These are phyloP conservation scores for Drosophila funebris DNA, from an alignment of 1,140 invertebrate species.

Conservation along the genomic window DNA sequence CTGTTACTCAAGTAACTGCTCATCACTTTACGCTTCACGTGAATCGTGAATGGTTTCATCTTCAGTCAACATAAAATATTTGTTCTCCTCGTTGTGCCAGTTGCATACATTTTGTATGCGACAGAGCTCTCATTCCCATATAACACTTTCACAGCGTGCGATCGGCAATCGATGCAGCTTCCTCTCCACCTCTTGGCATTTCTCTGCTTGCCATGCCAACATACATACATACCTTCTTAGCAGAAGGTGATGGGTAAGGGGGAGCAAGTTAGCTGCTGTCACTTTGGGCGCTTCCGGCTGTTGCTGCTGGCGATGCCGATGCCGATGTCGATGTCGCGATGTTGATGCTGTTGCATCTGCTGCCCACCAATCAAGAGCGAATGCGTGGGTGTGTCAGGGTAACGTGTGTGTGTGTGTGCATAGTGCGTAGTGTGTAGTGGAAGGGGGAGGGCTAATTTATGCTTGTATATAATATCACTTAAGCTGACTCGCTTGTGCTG, in stretches of 20 bases:
- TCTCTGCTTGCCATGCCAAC: not conserved
- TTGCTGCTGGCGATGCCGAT: conserved; percentile 28
- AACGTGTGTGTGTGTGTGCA: not conserved
- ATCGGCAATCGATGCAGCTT: conserved; percentile 39
- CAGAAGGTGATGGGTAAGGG: not conserved
- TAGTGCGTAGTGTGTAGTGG: too few relatives aligned
- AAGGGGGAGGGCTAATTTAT: conserved; percentile 36
- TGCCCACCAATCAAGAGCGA: conserved; percentile 67
- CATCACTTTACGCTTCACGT: not conserved
- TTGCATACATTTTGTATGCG: conserved; percentile 37
- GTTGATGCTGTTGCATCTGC: conserved; percentile 58
- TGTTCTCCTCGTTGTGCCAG: conserved; percentile 26
- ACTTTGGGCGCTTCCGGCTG: conserved; percentile 34
- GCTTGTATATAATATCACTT: conserved; percentile 55
- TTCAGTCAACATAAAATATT: conserved; percentile 4
- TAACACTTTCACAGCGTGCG: conserved; percentile 53
- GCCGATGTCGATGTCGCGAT: conserved; percentile 6
- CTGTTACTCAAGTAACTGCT: not conserved
- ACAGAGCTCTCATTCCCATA: conserved; percentile 47
- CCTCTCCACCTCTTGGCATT: not conserved
- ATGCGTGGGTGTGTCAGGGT: conserved; percentile 26
- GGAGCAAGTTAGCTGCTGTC: conserved; percentile 27
- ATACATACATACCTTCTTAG: not conserved
- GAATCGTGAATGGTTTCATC: not conserved
- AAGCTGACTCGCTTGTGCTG: conserved; percentile 15